Conservation (phyloP, 2,113 vertebrate genomes). For the Pelvicachromis taeniatus region DNA sequence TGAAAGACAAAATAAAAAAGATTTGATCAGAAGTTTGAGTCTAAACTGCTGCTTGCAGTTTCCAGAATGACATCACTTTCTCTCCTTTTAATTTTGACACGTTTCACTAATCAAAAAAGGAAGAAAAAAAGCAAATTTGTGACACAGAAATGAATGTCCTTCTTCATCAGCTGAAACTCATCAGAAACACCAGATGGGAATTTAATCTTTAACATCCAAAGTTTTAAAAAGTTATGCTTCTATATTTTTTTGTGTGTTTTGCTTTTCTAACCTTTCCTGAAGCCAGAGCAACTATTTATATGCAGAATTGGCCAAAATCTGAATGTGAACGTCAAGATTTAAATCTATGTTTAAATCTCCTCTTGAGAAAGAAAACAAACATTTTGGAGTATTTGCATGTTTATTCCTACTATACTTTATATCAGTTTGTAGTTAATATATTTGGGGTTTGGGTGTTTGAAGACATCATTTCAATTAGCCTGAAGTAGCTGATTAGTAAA, state of each 20-base stretch:
- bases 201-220: background rate
- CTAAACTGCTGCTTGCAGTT: background rate
- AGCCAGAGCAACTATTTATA: background rate
- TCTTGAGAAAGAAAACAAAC: background rate
- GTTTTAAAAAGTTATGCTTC: background rate
- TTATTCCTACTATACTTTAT: background rate
- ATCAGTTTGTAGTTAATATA: background rate
- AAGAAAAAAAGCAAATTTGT: accelerated
- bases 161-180: background rate
- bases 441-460: background rate
- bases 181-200: background rate
- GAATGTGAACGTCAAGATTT: background rate
- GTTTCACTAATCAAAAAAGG: background rate
- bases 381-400: background rate
- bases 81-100: background rate
- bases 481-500: background rate
- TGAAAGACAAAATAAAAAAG: background rate
- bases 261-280: background rate
- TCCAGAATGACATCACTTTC: background rate
- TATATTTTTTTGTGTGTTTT: background rate
- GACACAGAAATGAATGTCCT: background rate
- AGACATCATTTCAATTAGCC: background rate
- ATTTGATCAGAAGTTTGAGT: background rate
- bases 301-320: background rate
- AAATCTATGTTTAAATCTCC: background rate